Evolutionary conservation across 2,888 invertebrate species (phyloP).

Genomic region (Oasisia sp.): DNA sequence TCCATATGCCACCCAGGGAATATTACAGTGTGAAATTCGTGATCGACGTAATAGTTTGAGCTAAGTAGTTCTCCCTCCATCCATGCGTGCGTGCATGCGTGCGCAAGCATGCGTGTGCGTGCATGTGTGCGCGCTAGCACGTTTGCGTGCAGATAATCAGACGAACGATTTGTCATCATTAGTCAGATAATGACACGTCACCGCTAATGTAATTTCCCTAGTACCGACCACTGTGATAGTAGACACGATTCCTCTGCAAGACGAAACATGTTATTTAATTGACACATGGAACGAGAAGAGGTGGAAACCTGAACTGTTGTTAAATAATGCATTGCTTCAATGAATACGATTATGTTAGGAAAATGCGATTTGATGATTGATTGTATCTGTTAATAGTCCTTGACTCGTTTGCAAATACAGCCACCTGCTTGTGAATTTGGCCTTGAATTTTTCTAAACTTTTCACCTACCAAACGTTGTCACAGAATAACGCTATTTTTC

Average conservation of each 20-base stretch:
- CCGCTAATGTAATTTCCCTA: neutral
- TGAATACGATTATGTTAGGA: too few species aligned
- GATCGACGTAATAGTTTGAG: neutral
- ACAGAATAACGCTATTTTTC: too few species aligned
- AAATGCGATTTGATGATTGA: too few species aligned
- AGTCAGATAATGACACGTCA: neutral
- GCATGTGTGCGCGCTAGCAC: neutral
- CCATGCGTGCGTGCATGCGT: neutral
- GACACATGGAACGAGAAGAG: neutral
- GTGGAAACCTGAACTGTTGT: neutral
- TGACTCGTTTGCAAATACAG: too few species aligned
- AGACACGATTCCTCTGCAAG: neutral
- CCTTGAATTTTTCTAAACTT: too few species aligned
- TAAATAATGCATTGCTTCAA: too few species aligned
- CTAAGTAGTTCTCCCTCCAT: neutral
- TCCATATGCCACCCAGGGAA: too few species aligned
- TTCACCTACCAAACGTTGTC: too few species aligned
- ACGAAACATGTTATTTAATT: neutral
- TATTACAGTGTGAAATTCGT: too few species aligned
- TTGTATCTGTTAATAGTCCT: too few species aligned
- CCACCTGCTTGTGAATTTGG: too few species aligned
- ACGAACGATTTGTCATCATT: neutral
- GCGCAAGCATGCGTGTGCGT: neutral
- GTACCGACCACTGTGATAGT: neutral
- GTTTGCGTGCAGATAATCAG: slow-evolving; percentile 1